Conservation (phyloP, 2,888 invertebrate species). For the Lycocerus yunnanus region DNA sequence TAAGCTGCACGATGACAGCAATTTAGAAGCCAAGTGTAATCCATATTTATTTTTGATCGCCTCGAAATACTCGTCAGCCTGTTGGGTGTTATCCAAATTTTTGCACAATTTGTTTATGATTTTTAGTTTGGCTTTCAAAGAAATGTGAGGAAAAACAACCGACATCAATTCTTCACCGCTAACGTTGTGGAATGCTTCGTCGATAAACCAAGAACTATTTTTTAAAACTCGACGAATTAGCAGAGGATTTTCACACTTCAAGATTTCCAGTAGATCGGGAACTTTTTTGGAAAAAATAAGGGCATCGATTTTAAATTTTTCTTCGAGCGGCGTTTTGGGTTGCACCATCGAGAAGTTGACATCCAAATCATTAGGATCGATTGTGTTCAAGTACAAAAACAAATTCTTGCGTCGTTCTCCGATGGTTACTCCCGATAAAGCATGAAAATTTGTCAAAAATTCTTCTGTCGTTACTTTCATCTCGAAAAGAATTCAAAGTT, state of each 20-base stretch:
- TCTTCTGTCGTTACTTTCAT: conserved; percentile 5
- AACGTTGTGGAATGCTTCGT: conserved; percentile 13
- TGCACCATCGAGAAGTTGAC: conserved; percentile 9
- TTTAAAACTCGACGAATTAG: conserved; percentile 23
- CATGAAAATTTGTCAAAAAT: conserved; percentile 11
- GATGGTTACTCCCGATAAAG: conserved; percentile 9
- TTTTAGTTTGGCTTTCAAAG: conserved; percentile 21
- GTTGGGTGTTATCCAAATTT: conserved; percentile 8
- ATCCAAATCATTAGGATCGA: background rate
- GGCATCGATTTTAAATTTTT: conserved; percentile 24
- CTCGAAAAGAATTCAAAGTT: background rate
- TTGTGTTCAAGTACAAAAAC: conserved; percentile 3
- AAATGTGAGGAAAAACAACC: conserved; percentile 15
- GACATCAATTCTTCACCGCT: conserved; percentile 14
- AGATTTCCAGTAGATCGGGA: conserved; percentile 17
- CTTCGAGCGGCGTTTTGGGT: conserved; percentile 14
- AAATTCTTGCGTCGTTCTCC: conserved; percentile 15
- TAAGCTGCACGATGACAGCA: conserved; percentile 19
- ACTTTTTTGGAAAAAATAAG: conserved; percentile 20
- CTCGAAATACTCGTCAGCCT: conserved; percentile 21
- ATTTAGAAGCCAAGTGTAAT: conserved; percentile 20
- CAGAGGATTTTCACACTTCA: conserved; percentile 22
- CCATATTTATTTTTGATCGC: conserved; percentile 26
- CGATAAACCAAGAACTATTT: conserved; percentile 21
- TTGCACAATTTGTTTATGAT: conserved; percentile 20